phyloP scores from a whole-genome alignment of 2,888 invertebrate genomes.

The Tipula unca region DNA sequence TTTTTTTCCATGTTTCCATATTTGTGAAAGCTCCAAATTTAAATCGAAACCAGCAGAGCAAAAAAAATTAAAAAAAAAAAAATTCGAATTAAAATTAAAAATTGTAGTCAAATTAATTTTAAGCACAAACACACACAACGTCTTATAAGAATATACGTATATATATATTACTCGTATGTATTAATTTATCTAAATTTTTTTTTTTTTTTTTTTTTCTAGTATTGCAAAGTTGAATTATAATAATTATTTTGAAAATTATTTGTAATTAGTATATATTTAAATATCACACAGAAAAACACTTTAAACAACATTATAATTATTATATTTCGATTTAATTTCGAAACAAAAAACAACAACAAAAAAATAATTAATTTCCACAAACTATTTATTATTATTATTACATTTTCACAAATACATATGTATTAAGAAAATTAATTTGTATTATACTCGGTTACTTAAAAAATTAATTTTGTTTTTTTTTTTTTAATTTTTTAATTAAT shows the following conservation, averaged over 20 bases:
- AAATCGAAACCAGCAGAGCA: background rate
- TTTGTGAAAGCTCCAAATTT: background rate
- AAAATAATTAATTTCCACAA: background rate
- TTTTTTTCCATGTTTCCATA: conserved; percentile 14
- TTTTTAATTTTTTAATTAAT: background rate
- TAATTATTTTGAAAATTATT: background rate
- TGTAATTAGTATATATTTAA: background rate
- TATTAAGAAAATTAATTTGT: background rate
- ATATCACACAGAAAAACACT: background rate
- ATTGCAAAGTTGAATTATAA: background rate
- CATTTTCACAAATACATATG: background rate
- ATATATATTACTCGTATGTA: too few relatives aligned
- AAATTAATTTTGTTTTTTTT: background rate
- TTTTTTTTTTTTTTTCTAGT: background rate
- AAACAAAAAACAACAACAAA: background rate
- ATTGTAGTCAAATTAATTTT: background rate
- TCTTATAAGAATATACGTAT: background rate
- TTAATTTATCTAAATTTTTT: too few relatives aligned
- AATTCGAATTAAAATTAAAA: too few relatives aligned
- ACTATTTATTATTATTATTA: background rate
- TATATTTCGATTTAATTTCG: background rate
- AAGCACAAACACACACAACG: background rate
- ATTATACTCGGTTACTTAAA: background rate
- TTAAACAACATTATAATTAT: background rate
- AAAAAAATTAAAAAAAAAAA: background rate